Base-by-base conservation (phyloP, 2,113 vertebrate genomes). In the Eurystomus gularis region DNA sequence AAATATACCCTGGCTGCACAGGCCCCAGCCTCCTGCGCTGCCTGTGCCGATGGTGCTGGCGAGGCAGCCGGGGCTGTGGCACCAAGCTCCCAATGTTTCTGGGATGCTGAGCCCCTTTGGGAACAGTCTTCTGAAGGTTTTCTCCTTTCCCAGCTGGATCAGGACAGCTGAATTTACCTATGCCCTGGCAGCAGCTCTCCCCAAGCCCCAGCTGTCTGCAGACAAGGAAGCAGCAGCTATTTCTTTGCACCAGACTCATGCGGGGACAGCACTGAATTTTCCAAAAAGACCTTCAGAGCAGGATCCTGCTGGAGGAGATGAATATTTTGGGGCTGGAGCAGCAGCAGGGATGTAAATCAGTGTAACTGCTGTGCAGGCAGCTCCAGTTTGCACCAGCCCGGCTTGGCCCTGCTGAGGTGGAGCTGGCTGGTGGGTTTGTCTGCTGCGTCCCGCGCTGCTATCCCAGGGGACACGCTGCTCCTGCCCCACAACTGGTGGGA, bases 301-400 rank as follows among this genome's bases (percentile, higher is more conserved):
- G 39, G 49, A 13, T 82, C 11, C 14, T 70, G 21, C 33, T n/a
- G 79, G 28, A 78, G 31, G 19, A 51, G 44, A 40, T 37, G 14
- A 68, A 11, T 54, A 15, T 25, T 60, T 40, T 18, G 35, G 35
- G 76, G n/a, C 49, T 60, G 77, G 42, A 76, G 31, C 31, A 62
- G 61, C 66, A 35, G 35, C 7, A 2, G 40, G 54, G 48, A 4
- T 3, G 3, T 86, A 46, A 66, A 33, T 29, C 31, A 54, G 33
- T 0, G 1, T 2, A 24, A 42, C 24, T 82, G 26, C 7, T 3
- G 2, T 7, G 46, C 20, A 42, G 72, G 72, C 62, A 6, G 26
- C 17, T 28, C 58, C 68, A 33, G 20, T 14, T 81, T 46, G 7
- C 66, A n/a, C 16, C 82, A 86, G 51, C 54, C 15, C 3, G 1